Percentiles rank a stretch among this genome's conserved stretches.
Evolutionary conservation across 2,888 invertebrate genomes (phyloP).

Genomic region (Ophioninae sp.): DNA sequence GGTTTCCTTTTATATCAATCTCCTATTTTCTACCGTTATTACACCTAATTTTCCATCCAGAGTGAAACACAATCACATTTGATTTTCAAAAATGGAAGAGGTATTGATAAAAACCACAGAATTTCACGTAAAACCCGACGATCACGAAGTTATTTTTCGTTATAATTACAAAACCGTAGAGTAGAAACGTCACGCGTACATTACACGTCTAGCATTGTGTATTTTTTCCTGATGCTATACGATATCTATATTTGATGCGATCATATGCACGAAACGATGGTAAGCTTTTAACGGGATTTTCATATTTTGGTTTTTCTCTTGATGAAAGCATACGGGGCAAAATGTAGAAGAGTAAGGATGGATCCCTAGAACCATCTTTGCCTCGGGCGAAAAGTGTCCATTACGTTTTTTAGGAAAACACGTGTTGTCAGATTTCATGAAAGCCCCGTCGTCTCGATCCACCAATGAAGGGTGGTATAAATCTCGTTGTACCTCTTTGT

Average conservation of each 20-base stretch:
- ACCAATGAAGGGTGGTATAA: neutral
- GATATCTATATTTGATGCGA: no score
- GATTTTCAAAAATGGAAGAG: neutral
- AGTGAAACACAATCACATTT: no score
- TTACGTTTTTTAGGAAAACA: conserved; percentile 63
- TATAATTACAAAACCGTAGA: neutral
- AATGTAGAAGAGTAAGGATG: conserved; percentile 41
- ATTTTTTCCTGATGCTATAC: no score
- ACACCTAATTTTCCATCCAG: no score
- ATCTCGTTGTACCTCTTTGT: neutral
- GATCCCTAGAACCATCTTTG: neutral
- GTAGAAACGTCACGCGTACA: neutral
- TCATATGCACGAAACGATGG: conserved; percentile 16
- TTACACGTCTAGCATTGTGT: neutral
- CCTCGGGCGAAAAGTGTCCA: conserved; percentile 61
- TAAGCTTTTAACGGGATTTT: conserved; percentile 71
- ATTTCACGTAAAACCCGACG: no score
- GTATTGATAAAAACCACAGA: neutral
- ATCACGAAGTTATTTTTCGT: neutral
- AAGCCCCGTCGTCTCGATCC: neutral
- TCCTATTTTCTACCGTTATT: no score
- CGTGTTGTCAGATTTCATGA: conserved; percentile 46
- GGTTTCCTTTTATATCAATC: no score
- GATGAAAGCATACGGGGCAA: conserved; percentile 47
- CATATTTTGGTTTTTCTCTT: conserved; percentile 65